Conservation (phyloP, 2,113 vertebrate species). For the Pelusios castaneus region DNA sequence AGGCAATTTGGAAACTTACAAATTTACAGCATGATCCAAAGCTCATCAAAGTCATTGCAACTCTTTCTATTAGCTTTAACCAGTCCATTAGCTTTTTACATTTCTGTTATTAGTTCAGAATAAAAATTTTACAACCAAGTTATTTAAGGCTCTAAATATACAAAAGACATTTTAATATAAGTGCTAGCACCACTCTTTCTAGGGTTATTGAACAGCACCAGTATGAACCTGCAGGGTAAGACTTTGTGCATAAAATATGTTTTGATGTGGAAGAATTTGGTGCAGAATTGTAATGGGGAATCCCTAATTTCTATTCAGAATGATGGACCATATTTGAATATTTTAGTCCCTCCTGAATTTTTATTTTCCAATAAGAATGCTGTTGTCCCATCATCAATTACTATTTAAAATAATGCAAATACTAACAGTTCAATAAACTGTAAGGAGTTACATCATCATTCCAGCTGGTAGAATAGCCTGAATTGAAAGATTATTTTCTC, state of each 20-base stretch:
- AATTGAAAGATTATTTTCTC: not conserved
- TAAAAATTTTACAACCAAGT: not conserved
- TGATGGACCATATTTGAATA: not conserved
- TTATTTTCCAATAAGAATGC: slow-evolving; percentile 39
- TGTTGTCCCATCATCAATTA: not conserved
- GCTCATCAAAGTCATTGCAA: not conserved
- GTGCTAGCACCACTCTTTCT: not conserved
- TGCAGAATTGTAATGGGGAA: not conserved
- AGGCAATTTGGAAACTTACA: accelerated
- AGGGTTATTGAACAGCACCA: not conserved
- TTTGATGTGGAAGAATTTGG: not conserved
- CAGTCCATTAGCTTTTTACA: not conserved
- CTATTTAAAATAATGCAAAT: slow-evolving; percentile 39
- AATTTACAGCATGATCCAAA: not conserved
- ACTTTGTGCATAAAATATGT: accelerated
- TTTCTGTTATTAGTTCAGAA: not conserved
- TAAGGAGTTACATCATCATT: not conserved
- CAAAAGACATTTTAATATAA: not conserved
- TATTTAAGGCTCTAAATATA: not conserved
- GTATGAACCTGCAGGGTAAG: not conserved
- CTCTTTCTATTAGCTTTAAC: not conserved
- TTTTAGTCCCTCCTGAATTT: slow-evolving; percentile 20
- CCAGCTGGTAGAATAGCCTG: not conserved
- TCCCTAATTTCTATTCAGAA: slow-evolving; percentile 1
- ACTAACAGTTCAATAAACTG: not conserved